Conservation (phyloP, 2,113 vertebrate genomes). For the Halcyon malimbica region DNA sequence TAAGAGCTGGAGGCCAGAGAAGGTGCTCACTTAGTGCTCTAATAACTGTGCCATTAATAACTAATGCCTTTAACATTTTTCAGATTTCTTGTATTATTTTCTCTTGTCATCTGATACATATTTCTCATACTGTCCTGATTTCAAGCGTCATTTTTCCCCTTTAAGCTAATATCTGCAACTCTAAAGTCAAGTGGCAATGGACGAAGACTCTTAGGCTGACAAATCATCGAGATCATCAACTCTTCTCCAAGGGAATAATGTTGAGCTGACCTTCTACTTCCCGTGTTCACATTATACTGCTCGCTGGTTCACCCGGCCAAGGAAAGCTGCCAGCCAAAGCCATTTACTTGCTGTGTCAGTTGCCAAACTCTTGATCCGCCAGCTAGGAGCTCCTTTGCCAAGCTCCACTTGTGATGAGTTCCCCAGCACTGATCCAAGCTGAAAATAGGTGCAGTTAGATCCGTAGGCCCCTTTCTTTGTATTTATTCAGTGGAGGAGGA, state of each 20-base stretch:
- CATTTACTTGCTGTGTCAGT: not conserved
- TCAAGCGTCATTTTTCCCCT: not conserved
- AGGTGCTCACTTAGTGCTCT: not conserved
- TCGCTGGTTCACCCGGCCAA: not conserved
- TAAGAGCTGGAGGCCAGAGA: not conserved
- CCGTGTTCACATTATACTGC: not conserved
- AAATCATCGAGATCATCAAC: fast-evolving
- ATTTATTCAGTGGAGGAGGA: not conserved
- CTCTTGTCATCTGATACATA: not conserved
- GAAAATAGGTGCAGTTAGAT: not conserved
- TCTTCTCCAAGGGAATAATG: not conserved
- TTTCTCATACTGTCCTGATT: not conserved
- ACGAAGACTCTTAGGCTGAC: not conserved
- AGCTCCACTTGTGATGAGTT: slow-evolving; percentile 3
- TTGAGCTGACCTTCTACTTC: not conserved
- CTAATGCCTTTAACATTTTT: not conserved
- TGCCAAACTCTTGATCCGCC: not conserved
- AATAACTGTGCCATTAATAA: not conserved
- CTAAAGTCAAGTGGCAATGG: not conserved
- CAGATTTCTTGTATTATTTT: not conserved
- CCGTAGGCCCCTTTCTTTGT: not conserved
- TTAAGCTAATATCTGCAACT: not conserved
- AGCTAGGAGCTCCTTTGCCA: not conserved
- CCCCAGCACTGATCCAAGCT: not conserved
- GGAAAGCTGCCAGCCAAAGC: not conserved